Percentiles rank a stretch among this genome's conserved stretches.
Conservation (phyloP, 2,888 invertebrate genomes). For the Ceratothoa steindachneri region DNA sequence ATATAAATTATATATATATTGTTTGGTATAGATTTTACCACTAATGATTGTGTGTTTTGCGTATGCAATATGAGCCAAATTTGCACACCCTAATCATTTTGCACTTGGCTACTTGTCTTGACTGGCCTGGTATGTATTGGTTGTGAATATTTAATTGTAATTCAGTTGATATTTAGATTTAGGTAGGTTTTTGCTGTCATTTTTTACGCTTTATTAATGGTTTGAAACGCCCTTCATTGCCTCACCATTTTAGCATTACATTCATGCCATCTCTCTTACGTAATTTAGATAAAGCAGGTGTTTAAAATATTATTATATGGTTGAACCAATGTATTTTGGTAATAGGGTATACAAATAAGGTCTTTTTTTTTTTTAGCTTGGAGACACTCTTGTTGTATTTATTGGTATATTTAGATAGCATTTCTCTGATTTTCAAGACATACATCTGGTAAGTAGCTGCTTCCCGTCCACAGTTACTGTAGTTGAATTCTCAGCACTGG, state of each 20-base stretch:
- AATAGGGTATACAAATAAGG: neutral
- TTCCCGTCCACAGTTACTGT: neutral
- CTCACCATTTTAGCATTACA: neutral
- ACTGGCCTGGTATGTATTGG: neutral
- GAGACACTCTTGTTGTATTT: neutral
- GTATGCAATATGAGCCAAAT: neutral
- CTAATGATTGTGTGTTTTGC: too few species aligned
- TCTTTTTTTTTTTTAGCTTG: neutral
- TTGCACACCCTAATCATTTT: too few species aligned
- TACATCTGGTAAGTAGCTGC: neutral
- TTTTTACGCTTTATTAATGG: neutral
- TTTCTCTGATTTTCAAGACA: neutral
- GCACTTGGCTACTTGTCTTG: neutral
- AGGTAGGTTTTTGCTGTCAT: neutral
- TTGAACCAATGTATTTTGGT: neutral
- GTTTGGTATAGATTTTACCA: too few species aligned
- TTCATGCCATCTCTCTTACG: neutral
- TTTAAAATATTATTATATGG: neutral
- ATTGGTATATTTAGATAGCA: too few species aligned
- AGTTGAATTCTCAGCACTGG: neutral
- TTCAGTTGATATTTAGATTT: neutral
- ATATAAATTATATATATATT: too few species aligned
- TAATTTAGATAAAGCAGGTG: neutral
- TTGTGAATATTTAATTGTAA: neutral
- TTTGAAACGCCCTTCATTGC: neutral